Evolutionary conservation across 2,888 invertebrate species (phyloP).

Genomic region (Eubasilissa splendida): DNA sequence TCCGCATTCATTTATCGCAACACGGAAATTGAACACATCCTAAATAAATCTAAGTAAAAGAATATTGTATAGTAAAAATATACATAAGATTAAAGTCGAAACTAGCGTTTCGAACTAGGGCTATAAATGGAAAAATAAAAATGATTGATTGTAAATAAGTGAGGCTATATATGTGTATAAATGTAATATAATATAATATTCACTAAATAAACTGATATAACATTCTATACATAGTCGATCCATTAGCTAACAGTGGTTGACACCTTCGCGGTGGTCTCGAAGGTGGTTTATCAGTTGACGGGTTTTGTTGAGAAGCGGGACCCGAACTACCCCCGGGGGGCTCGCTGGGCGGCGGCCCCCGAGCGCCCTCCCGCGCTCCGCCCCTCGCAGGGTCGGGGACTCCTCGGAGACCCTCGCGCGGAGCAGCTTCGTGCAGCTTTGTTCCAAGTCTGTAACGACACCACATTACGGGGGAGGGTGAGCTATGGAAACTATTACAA

Average conservation of each 20-base stretch:
- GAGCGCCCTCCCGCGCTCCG: neutral
- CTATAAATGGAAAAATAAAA: slow-evolving; percentile 29
- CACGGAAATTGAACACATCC: neutral
- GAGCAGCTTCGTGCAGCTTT: neutral
- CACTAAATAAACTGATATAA: neutral
- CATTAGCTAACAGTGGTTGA: no score
- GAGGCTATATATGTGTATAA: slow-evolving; percentile 9
- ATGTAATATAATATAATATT: slow-evolving; percentile 3
- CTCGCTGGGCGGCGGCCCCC: neutral
- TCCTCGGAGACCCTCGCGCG: slow-evolving; percentile 6
- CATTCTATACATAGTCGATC: slow-evolving; percentile 18
- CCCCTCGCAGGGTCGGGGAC: slow-evolving; percentile 5
- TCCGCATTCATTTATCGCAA: neutral
- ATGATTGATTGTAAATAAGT: slow-evolving; percentile 14
- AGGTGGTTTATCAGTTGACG: slow-evolving; percentile 18
- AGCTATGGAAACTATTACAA: neutral
- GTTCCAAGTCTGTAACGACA: slow-evolving; percentile 1
- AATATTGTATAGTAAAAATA: slow-evolving; percentile 38
- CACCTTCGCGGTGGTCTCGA: neutral
- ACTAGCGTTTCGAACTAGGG: neutral
- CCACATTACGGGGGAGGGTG: neutral
- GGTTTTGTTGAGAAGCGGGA: slow-evolving; percentile 10
- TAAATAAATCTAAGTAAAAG: slow-evolving; percentile 34
- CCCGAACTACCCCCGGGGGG: neutral
- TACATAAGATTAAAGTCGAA: slow-evolving; percentile 39